Base-by-base conservation (phyloP, 2,113 vertebrate species). In the Pseudolaguvia tuberculata region DNA sequence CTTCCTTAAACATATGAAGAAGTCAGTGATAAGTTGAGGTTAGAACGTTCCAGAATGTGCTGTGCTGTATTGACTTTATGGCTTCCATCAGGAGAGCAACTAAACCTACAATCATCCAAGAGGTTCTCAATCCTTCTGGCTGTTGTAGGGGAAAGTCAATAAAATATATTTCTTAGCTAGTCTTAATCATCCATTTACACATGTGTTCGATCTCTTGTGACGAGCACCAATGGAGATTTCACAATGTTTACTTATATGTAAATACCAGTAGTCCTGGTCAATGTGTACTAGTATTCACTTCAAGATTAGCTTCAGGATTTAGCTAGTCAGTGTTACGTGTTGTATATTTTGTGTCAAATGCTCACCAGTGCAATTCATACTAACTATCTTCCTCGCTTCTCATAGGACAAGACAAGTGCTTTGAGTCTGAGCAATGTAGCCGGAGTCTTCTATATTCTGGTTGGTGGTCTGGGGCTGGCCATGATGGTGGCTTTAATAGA, bases 401-500 rank as follows among this genome's bases (percentile, higher is more conserved):
- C 93, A 90, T 94, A 99, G 97, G 97, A 99, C 96, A 99, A 99
- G 96, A 99, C 96, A 87, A 99, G 97, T 55, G 97, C 97, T 87
- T 93, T 99, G 89, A 99, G 96, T 90, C 92, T 99, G 87, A 99
- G 97, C 93, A 99, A 99, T 93, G 97, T 99, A 82, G 97, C 97
- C 77, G 97, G 96, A 62, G 96, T 99, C 90, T 99, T 99, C 94
- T 99, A 99, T 93, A 99, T 99, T 93, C 95, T 99, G 81, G 97
- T 99, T 23, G 97, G 97, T 88, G 97, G 97, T 84, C 94, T 99
- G 75, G 97, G 97, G 87, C 92, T 99, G 83, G 97, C 97, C 90
- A 99, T 99, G 97, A 98, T 98, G 94, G 97, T 99, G 91, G 97
- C 96, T 76, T 92, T 99, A 87, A 97, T 99, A 92, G 97, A 99